Percentiles rank a stretch among this genome's conserved stretches.
Evolutionary conservation across 1,140 invertebrate species (phyloP).

Genomic region (Octopus bimaculoides): DNA sequence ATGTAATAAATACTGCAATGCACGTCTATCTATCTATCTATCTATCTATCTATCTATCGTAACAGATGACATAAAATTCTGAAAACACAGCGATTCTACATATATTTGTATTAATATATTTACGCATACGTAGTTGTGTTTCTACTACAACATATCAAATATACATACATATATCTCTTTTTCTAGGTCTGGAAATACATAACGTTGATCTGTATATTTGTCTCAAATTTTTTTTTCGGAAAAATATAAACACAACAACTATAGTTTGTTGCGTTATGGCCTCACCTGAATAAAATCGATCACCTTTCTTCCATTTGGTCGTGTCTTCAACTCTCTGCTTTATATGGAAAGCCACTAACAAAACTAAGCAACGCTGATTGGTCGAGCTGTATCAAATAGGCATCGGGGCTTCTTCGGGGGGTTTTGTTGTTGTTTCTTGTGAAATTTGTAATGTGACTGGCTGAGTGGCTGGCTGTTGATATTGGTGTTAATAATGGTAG

Average conservation of each 20-base stretch:
- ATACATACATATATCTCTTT: not conserved
- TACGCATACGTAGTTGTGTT: not conserved
- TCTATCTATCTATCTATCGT: not conserved
- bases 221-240: not conserved
- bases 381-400: not conserved
- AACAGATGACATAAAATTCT: not conserved
- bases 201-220: not conserved
- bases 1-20: no score
- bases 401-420: not conserved
- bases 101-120: not conserved
- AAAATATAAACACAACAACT: not conserved
- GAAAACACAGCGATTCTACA: not conserved
- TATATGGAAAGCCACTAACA: conserved; percentile 4
- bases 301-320: not conserved
- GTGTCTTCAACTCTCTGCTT: not conserved
- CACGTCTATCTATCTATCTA: not conserved
- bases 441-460: not conserved
- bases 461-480: not conserved
- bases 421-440: not conserved
- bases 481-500: no score
- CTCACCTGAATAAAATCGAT: not conserved
- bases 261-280: not conserved
- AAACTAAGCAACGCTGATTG: not conserved
- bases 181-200: not conserved
- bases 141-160: not conserved